Evolutionary conservation across 2,888 invertebrate species (phyloP).

Genomic region (Ornithoptera alexandrae): DNA sequence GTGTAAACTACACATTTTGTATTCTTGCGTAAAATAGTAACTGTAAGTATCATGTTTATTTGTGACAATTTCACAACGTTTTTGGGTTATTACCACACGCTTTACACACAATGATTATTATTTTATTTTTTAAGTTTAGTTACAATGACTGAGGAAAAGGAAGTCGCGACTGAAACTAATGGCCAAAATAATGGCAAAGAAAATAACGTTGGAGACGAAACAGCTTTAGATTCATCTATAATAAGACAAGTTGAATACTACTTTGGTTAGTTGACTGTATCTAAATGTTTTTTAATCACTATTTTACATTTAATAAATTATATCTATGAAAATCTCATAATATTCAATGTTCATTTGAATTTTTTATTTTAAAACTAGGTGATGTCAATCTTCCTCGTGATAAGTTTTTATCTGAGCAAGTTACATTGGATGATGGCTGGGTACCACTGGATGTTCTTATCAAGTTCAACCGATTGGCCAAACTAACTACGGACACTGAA

Average conservation of each 20-base stretch:
- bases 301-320: neutral
- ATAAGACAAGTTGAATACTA: slow-evolving; percentile 85
- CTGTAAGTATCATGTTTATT: slow-evolving; percentile 4
- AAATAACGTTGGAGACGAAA: slow-evolving; percentile 44
- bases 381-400: slow-evolving; percentile 95
- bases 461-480: slow-evolving; percentile 92
- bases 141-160: slow-evolving; percentile 65
- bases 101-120: slow-evolving; percentile 4
- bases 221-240: slow-evolving; percentile 80
- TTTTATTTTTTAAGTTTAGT: slow-evolving; percentile 9
- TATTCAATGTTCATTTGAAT: neutral
- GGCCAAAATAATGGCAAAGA: slow-evolving; percentile 51
- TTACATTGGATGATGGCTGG: slow-evolving; percentile 94
- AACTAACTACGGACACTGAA: slow-evolving; percentile 83
- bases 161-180: slow-evolving; percentile 53
- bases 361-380: slow-evolving; percentile 77
- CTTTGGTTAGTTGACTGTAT: slow-evolving; percentile 66
- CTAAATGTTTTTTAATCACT: neutral
- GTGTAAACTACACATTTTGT: slow-evolving; percentile 10
- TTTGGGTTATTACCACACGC: slow-evolving; percentile 7
- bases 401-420: slow-evolving; percentile 94
- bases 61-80: slow-evolving; percentile 12
- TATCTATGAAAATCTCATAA: neutral
- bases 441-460: slow-evolving; percentile 90
- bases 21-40: slow-evolving; percentile 3